phyloP scores from a whole-genome alignment of 2,888 invertebrate species.

The Archaeoteleia sp. region DNA sequence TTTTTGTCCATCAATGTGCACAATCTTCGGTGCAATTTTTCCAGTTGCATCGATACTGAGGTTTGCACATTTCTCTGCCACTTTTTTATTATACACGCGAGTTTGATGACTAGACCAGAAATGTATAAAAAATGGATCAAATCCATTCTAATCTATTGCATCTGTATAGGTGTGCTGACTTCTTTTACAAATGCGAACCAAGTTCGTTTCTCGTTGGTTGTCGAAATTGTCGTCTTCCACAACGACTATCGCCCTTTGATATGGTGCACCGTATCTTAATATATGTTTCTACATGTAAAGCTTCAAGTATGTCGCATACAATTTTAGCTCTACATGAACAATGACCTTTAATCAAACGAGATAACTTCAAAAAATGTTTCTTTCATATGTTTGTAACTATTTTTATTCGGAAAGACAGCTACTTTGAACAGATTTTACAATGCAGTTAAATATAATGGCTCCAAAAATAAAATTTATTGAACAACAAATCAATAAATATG shows the following conservation, averaged over 20 bases:
- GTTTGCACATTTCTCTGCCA: neutral
- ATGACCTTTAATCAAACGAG: too few species aligned
- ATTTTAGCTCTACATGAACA: neutral
- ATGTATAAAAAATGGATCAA: slow-evolving; percentile 12
- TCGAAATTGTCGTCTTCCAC: slow-evolving; percentile 11
- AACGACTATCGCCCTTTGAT: neutral
- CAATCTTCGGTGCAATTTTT: neutral
- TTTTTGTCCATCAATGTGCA: slow-evolving; percentile 2
- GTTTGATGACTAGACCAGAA: slow-evolving; percentile 23
- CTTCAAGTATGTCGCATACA: neutral
- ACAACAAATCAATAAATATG: too few species aligned
- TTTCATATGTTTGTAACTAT: too few species aligned
- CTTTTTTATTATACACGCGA: slow-evolving; percentile 5
- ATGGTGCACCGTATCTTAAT: neutral
- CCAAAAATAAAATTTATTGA: too few species aligned
- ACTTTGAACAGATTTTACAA: too few species aligned
- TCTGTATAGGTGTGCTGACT: slow-evolving; percentile 12
- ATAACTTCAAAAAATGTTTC: too few species aligned
- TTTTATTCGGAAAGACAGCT: too few species aligned
- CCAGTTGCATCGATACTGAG: slow-evolving; percentile 26
- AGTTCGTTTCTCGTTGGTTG: slow-evolving; percentile 6
- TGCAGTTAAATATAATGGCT: too few species aligned
- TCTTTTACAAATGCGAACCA: neutral
- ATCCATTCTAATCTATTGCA: slow-evolving; percentile 5
- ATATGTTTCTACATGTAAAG: neutral